Percentiles rank a stretch among this genome's conserved stretches.
phyloP scores from a whole-genome alignment of 1,140 invertebrate genomes.

The Drosophila rhopaloa region DNA sequence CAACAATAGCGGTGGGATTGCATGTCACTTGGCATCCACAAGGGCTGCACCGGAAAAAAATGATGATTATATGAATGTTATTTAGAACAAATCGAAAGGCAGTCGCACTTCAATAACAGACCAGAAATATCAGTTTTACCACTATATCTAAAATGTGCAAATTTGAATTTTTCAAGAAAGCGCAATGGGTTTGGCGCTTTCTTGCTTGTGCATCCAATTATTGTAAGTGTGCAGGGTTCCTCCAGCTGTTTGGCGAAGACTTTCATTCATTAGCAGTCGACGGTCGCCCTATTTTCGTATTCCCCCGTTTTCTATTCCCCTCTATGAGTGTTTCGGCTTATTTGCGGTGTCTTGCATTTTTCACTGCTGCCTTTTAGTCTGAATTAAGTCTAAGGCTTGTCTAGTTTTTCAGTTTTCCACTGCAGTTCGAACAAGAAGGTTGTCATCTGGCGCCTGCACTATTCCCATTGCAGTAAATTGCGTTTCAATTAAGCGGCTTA shows the following conservation, averaged over 20 bases:
- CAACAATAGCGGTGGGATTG: conserved; percentile 69
- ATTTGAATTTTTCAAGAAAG: no score
- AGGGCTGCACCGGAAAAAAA: conserved; percentile 17
- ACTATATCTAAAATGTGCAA: no score
- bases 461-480: not conserved
- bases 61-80: not conserved
- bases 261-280: conserved; percentile 37
- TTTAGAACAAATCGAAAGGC: not conserved
- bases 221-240: not conserved
- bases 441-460: not conserved
- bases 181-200: no score
- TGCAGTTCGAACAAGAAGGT: conserved; percentile 23
- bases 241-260: conserved; percentile 18
- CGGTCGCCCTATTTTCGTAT: conserved; percentile 20
- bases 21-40: conserved; percentile 72
- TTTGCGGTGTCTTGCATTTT: conserved; percentile 31
- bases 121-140: no score
- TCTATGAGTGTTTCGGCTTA: conserved; percentile 15
- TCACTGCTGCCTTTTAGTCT: conserved; percentile 23
- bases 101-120: no score
- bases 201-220: not conserved
- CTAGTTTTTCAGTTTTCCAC: conserved; percentile 30
- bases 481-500: conserved; percentile 9
- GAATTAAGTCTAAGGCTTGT: conserved; percentile 18
- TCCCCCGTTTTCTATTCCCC: conserved; percentile 6